Evolutionary conservation across 2,113 vertebrate genomes (phyloP).

Genomic region (Hemiprocne comata): DNA sequence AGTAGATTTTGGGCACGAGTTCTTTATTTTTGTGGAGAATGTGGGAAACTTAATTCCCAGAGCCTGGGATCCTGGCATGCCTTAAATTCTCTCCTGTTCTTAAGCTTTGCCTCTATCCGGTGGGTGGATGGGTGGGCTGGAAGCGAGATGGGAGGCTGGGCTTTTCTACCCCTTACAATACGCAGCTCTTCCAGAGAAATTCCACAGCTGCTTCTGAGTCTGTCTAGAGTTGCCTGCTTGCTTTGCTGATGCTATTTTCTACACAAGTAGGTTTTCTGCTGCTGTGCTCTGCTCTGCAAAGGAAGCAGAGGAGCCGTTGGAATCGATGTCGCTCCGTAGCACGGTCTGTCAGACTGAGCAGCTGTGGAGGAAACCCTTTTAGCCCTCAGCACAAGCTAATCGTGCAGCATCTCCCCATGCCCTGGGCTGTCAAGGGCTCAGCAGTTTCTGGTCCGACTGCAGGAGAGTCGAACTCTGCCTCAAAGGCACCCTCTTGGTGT

Average conservation of each 20-base stretch:
- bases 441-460: background rate
- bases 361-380: background rate
- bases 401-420: background rate
- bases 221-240: background rate
- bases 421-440: background rate
- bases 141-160: background rate
- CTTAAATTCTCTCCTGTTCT: conserved; percentile 36
- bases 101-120: background rate
- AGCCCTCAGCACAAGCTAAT: background rate
- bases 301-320: background rate
- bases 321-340: background rate
- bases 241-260: background rate
- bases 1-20: background rate
- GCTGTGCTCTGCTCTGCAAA: background rate
- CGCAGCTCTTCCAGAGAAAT: conserved; percentile 14
- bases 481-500: background rate
- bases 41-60: conserved; percentile 11
- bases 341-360: background rate
- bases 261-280: background rate
- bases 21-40: background rate
- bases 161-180: background rate
- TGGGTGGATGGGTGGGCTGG: conserved; percentile 17
- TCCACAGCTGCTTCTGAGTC: conserved; percentile 15
- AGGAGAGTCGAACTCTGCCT: background rate
- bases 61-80: conserved; percentile 1